Evolutionary conservation across 2,888 invertebrate genomes (phyloP).

Genomic region (Stenotaenia linearis): DNA sequence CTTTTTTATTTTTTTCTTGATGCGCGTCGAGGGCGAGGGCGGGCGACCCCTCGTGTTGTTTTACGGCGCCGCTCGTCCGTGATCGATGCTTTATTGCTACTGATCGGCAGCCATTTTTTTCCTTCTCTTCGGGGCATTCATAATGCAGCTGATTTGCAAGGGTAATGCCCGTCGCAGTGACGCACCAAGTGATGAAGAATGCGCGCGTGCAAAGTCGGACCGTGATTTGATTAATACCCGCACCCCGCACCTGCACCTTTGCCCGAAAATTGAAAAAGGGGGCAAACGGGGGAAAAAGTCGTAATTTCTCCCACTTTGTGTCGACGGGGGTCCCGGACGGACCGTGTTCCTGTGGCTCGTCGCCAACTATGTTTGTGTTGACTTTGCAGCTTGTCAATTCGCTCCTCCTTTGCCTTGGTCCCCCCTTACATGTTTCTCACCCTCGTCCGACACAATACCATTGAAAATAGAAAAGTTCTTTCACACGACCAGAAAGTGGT

Average conservation of each 20-base stretch:
- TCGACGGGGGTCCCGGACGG: neutral
- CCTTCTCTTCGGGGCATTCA: neutral
- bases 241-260: neutral
- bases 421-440: neutral
- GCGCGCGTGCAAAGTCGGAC: neutral
- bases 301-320: neutral
- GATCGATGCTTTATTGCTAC: slow-evolving; percentile 24
- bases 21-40: neutral
- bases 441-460: neutral
- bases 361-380: neutral
- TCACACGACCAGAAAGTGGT: neutral
- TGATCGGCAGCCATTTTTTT: slow-evolving; percentile 15
- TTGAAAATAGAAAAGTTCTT: neutral
- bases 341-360: neutral
- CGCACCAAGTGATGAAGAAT: neutral
- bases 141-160: slow-evolving; percentile 9
- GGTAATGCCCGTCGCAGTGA: neutral
- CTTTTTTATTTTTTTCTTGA: too few species aligned
- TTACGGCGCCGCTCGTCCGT: slow-evolving; percentile 21
- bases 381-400: neutral
- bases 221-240: neutral
- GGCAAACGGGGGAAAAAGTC: neutral
- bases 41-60: slow-evolving; percentile 18
- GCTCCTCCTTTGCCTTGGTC: neutral
- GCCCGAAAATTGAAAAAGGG: too few species aligned